Evolutionary conservation across 2,888 invertebrate genomes (phyloP), one percentile per base, ranked within the genome.

Genomic region (Petrophora chlorosata): DNA sequence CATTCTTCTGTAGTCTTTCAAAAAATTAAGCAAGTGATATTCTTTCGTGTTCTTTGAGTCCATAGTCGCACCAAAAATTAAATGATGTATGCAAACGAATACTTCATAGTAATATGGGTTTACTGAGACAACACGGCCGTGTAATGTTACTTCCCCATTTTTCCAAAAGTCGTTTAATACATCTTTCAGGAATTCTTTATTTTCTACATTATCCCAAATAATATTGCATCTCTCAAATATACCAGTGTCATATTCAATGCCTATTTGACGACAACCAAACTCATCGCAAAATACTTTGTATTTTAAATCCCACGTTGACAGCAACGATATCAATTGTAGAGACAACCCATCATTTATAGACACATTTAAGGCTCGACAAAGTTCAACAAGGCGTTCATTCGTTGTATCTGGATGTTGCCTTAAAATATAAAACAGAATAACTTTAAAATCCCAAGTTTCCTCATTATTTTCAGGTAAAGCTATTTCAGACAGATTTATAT

Each of bases 51-150:
- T 79, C 53, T 73, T 70, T 3, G 72, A 66, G 44, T 88, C 83
- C 2, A 63, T 50, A 22, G 67, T 65, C 4, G 74, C 54, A 16
- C 73, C 73, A 63, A 78, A 85, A 49, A 90, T 65, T 34, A 91
- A 67, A 36, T 78, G 65, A 59, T 87, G 82, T 54, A 91, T 89
- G 51, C 87, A 85, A 40, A 87, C 55, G 59, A 82, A 90, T 3
- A 88, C 79, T 75, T 91, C 91, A 59, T 90, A 90, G 67, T 79
- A 87, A 67, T 91, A 91, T 15, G 89, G 87, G 70, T 89, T 90
- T 35, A 91, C 77, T 3, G 85, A 82, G 32, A 90, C 76, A 7
- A 77, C 61, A 40, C 84, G 82, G 13, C 88, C 86, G 53, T 90
- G 85, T 50, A 90, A 69, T 23, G 84, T 77, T 3, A 89, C 79